Evolutionary conservation across 2,888 invertebrate species (phyloP).

Genomic region (Gryllus longicercus): DNA sequence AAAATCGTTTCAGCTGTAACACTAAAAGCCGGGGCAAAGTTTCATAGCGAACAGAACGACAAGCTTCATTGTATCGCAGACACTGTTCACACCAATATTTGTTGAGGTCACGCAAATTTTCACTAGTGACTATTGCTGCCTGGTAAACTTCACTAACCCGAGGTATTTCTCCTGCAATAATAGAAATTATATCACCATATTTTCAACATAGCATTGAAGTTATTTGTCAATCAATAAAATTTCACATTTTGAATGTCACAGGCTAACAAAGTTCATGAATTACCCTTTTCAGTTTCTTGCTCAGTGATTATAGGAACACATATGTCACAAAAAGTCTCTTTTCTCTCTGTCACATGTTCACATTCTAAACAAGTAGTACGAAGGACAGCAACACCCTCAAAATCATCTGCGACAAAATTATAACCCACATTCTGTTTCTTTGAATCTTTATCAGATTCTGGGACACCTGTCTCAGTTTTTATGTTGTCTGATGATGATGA

Average conservation of each 20-base stretch:
- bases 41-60: slow-evolving; percentile 80
- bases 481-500: neutral
- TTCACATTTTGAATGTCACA: neutral
- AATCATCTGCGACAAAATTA: slow-evolving; percentile 76
- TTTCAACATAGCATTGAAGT: neutral
- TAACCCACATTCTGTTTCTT: slow-evolving; percentile 48
- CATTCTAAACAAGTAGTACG: slow-evolving; percentile 86
- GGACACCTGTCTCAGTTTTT: neutral
- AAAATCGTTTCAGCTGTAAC: slow-evolving; percentile 79
- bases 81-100: slow-evolving; percentile 91
- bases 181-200: too few relatives aligned
- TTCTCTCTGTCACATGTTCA: slow-evolving; percentile 79
- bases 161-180: neutral
- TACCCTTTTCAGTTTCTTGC: slow-evolving; percentile 44
- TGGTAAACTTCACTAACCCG: slow-evolving; percentile 54
- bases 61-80: slow-evolving; percentile 82
- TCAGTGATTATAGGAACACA: slow-evolving; percentile 70
- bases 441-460: neutral
- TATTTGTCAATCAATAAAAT: slow-evolving; percentile 20
- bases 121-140: slow-evolving; percentile 76
- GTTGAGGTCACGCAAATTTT: slow-evolving; percentile 79
- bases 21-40: slow-evolving; percentile 81
- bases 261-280: slow-evolving; percentile 19
- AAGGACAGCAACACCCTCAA: slow-evolving; percentile 80
- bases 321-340: slow-evolving; percentile 85